A percentile compares a stretch with the other conserved stretches of the same genome.
Evolutionary conservation across 2,888 invertebrate genomes (phyloP).

Genomic region (Tipula vernalis): DNA sequence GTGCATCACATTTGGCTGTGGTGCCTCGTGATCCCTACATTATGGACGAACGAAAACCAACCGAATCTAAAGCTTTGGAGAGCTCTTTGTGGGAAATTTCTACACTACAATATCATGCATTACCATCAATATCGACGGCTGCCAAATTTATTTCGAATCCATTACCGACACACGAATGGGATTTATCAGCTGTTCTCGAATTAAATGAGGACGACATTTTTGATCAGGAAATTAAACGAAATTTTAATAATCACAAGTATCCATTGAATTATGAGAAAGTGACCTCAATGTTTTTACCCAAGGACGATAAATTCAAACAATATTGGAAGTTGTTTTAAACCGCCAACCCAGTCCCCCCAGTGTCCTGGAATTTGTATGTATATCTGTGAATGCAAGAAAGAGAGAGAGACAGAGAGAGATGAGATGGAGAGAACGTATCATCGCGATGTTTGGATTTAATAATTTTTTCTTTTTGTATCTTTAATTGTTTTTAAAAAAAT

Average conservation of each 20-base stretch:
- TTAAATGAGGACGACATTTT: constrained; percentile 55
- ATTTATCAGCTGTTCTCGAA: constrained; percentile 52
- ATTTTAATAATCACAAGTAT: constrained; percentile 48
- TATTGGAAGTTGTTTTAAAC: constrained; percentile 46
- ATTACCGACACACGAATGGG: constrained; percentile 54
- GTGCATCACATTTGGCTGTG: constrained; percentile 32
- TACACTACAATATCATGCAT: constrained; percentile 58
- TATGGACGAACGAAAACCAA: constrained; percentile 67
- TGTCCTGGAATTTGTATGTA: background rate
- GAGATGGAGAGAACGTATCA: background rate
- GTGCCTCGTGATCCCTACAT: constrained; percentile 62
- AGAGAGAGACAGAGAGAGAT: too few species aligned
- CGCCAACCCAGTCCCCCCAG: background rate
- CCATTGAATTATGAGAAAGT: constrained; percentile 66
- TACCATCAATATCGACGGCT: constrained; percentile 58
- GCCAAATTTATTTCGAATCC: constrained; percentile 58
- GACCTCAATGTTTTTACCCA: constrained; percentile 43
- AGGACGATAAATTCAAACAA: constrained; percentile 50
- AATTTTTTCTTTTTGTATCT: background rate
- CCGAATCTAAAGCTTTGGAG: constrained; percentile 65
- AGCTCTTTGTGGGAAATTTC: constrained; percentile 91
- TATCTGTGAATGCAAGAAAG: background rate
- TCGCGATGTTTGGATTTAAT: background rate
- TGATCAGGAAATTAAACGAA: constrained; percentile 62
- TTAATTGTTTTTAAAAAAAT: background rate